These are phyloP conservation scores for Neolamprologus toae DNA, from an alignment of 2,113 vertebrate species.

Conservation along the genomic window DNA sequence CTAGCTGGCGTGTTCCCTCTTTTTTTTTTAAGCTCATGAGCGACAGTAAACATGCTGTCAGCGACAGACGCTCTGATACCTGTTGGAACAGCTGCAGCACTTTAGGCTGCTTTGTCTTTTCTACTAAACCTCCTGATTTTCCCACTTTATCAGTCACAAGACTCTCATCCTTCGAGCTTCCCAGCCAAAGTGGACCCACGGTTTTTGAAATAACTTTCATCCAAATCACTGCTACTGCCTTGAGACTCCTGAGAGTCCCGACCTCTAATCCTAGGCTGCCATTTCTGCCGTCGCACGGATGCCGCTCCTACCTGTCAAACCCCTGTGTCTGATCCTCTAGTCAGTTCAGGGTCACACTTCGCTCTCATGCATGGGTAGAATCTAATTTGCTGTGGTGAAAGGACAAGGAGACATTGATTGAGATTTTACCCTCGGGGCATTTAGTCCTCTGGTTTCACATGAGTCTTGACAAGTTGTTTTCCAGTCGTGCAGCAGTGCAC, in stretches of 20 bases:
- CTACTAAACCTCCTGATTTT: neutral
- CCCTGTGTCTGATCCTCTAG: slow-evolving; percentile 53
- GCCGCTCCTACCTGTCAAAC: slow-evolving; percentile 54
- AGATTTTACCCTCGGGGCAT: slow-evolving; percentile 69
- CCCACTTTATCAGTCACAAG: neutral
- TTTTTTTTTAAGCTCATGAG: neutral
- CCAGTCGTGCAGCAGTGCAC: slow-evolving; percentile 45
- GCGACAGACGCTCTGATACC: neutral
- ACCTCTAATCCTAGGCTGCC: neutral
- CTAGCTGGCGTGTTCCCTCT: neutral
- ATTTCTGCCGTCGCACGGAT: neutral
- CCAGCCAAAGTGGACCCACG: neutral
- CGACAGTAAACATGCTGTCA: neutral
- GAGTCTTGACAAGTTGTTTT: slow-evolving; percentile 70
- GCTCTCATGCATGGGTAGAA: slow-evolving; percentile 62
- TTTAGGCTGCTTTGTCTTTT: neutral
- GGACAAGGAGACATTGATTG: slow-evolving; percentile 79
- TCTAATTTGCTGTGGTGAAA: slow-evolving; percentile 74
- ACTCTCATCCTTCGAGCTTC: neutral
- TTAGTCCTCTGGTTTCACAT: slow-evolving; percentile 64
- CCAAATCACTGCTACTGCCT: neutral
- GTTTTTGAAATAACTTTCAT: neutral
- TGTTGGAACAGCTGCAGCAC: neutral
- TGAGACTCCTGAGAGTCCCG: neutral
- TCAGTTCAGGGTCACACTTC: slow-evolving; percentile 72